Conservation (phyloP, 2,888 invertebrate genomes). For the Suillia variegata region DNA sequence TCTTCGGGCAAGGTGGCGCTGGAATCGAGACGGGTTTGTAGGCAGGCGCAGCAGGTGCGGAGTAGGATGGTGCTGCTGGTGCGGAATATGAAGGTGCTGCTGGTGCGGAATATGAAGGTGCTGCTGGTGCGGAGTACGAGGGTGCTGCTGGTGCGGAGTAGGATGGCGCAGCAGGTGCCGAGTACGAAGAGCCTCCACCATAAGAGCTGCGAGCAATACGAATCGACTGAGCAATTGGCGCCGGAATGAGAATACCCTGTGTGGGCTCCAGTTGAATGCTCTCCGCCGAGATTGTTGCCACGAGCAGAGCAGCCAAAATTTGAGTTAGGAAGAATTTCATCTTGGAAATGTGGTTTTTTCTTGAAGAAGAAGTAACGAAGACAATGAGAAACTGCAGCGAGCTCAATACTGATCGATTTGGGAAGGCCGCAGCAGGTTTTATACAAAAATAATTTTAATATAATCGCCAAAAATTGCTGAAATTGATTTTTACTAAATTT, state of each 20-base stretch:
- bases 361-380: no score
- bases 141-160: conserved; percentile 20
- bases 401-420: no score
- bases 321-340: conserved; percentile 39
- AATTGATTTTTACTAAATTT: no score
- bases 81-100: conserved; percentile 16
- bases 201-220: conserved; percentile 44
- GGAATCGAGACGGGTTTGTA: conserved; percentile 30
- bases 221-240: conserved; percentile 47
- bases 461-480: not conserved
- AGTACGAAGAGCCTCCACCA: conserved; percentile 32
- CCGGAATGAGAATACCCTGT: conserved; percentile 53
- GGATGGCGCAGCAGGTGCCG: conserved; percentile 26
- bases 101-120: conserved; percentile 19
- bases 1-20: conserved; percentile 50
- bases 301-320: conserved; percentile 6
- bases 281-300: conserved; percentile 26
- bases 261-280: conserved; percentile 51
- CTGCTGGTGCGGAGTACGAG: conserved; percentile 30
- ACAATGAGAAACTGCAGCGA: no score
- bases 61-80: conserved; percentile 28
- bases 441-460: not conserved
- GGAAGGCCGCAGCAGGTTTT: no score
- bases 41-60: conserved; percentile 25
- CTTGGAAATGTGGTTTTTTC: conserved; percentile 1